Evolutionary conservation across 2,888 invertebrate species (phyloP).

Genomic region (Geophilus truncorum): DNA sequence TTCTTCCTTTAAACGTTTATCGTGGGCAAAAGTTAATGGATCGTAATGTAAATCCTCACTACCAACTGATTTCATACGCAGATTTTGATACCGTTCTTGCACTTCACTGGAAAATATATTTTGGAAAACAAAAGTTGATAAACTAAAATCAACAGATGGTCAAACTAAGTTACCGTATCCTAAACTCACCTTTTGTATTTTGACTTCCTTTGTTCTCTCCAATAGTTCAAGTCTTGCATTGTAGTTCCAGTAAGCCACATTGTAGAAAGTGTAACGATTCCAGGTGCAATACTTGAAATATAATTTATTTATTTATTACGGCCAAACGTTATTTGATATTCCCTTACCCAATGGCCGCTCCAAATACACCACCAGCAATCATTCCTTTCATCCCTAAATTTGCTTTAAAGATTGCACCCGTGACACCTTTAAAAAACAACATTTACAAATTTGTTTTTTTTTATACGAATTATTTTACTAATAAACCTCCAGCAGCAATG

Average conservation of each 20-base stretch:
- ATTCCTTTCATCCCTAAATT: background rate
- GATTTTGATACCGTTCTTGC: background rate
- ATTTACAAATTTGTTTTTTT: background rate
- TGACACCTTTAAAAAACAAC: background rate
- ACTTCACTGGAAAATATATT: background rate
- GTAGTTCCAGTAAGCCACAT: background rate
- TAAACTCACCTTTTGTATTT: background rate
- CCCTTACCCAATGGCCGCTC: background rate
- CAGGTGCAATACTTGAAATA: background rate
- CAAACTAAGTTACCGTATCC: too few relatives aligned
- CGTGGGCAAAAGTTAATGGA: background rate
- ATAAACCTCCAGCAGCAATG: background rate
- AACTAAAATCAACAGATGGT: too few relatives aligned
- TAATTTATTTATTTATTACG: background rate
- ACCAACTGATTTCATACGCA: background rate
- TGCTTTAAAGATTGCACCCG: background rate
- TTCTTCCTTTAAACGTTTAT: background rate
- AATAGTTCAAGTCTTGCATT: background rate
- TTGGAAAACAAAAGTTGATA: background rate
- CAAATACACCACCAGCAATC: background rate
- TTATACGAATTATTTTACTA: background rate
- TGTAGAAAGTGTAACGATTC: background rate
- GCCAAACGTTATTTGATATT: background rate
- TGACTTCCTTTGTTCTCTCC: background rate
- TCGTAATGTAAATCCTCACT: background rate